Conservation (phyloP, 2,888 invertebrate genomes). For the Eulithis testata region DNA sequence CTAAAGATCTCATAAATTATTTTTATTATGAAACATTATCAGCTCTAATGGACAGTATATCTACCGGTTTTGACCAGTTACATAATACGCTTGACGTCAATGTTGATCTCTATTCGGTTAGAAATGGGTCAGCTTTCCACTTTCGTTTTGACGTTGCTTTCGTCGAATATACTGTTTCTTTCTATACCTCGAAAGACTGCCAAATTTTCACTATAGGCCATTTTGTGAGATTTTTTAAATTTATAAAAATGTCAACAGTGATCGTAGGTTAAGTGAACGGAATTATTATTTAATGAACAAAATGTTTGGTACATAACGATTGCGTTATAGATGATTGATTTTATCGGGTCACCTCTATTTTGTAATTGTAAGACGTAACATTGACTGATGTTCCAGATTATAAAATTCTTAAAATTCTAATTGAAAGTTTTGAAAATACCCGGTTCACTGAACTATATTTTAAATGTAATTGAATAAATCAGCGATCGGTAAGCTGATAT, state of each 20-base stretch:
- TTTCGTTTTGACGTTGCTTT: conserved; percentile 67
- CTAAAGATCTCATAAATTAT: conserved; percentile 51
- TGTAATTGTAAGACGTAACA: background rate
- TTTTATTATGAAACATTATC: conserved; percentile 66
- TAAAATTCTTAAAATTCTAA: background rate
- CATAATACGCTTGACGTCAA: conserved; percentile 71
- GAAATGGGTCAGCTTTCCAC: conserved; percentile 75
- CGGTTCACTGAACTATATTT: too few species aligned
- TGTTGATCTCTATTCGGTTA: conserved; percentile 56
- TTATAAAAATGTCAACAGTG: conserved; percentile 22
- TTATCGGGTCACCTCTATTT: conserved; percentile 66
- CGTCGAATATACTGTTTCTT: conserved; percentile 48
- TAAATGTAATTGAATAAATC: too few species aligned
- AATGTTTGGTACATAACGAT: conserved; percentile 5
- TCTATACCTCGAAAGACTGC: conserved; percentile 9
- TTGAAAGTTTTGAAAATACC: too few species aligned
- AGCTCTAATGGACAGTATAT: conserved; percentile 49
- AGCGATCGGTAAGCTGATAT: too few species aligned
- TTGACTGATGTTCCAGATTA: background rate
- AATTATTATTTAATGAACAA: conserved; percentile 15
- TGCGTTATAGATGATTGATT: conserved; percentile 22
- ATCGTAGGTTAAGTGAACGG: conserved; percentile 24
- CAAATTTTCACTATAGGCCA: conserved; percentile 29
- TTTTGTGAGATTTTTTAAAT: conserved; percentile 35
- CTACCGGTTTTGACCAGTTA: conserved; percentile 43